These are phyloP conservation scores for Balearica regulorum DNA, from an alignment of 2,797 vertebrate species.

Conservation along the genomic window DNA sequence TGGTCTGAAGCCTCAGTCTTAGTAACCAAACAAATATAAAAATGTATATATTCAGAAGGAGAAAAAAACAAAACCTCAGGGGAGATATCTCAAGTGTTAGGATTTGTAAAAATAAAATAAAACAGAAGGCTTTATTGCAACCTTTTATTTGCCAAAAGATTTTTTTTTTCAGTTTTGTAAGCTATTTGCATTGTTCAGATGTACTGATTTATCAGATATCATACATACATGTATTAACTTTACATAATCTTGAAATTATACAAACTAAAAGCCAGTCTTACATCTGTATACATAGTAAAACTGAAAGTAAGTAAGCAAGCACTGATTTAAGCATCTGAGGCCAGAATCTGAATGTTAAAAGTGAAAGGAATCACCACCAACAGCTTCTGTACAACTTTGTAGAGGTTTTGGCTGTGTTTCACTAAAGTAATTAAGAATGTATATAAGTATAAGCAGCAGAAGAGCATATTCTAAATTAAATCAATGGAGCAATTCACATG, in stretches of 20 bases:
- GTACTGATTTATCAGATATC: neutral
- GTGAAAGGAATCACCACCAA: neutral
- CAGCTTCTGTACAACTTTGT: neutral
- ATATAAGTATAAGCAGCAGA: neutral
- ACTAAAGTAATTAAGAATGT: neutral
- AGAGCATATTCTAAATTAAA: neutral
- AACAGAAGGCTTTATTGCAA: constrained; percentile 2
- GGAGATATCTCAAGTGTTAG: constrained; percentile 49
- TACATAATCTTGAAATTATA: constrained; percentile 5
- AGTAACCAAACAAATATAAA: constrained; percentile 74
- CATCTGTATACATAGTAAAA: neutral
- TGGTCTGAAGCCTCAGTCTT: constrained; percentile 73
- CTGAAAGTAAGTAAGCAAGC: neutral
- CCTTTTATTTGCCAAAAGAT: constrained; percentile 1
- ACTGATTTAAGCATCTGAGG: neutral
- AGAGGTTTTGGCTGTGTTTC: neutral
- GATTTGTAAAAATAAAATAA: constrained; percentile 63
- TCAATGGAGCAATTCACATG: neutral
- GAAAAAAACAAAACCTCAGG: constrained; percentile 51
- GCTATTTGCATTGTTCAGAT: neutral
- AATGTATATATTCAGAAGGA: constrained; percentile 66
- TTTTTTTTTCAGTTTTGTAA: neutral
- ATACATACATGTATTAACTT: neutral
- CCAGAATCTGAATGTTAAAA: neutral
- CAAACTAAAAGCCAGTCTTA: neutral